Conservation (phyloP, 2,113 vertebrate species). For the Spea bombifrons region DNA sequence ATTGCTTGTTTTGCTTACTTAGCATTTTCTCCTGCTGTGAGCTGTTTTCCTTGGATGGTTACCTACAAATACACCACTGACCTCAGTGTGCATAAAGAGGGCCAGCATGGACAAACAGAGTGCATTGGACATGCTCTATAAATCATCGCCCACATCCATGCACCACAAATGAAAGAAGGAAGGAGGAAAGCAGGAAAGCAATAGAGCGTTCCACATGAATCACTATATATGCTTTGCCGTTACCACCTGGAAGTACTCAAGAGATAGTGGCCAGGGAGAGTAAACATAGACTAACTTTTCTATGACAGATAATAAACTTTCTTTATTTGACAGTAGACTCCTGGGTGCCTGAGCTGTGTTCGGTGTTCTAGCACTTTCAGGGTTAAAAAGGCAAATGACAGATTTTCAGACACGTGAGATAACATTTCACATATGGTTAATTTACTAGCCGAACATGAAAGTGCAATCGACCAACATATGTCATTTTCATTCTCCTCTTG, state of each 20-base stretch:
- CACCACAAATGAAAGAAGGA: conserved; percentile 60
- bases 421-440: too few relatives aligned
- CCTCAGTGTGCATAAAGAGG: conserved; percentile 56
- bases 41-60: conserved; percentile 69
- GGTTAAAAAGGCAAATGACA: too few relatives aligned
- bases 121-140: conserved; percentile 68
- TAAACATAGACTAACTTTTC: background rate
- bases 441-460: too few relatives aligned
- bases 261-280: background rate
- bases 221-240: conserved; percentile 62
- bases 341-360: too few relatives aligned
- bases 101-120: conserved; percentile 63
- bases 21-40: conserved; percentile 61
- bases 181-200: conserved; percentile 50
- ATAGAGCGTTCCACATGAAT: conserved; percentile 63
- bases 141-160: conserved; percentile 71
- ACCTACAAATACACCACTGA: conserved; percentile 62
- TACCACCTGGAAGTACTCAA: conserved; percentile 80
- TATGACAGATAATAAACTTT: too few relatives aligned
- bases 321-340: too few relatives aligned
- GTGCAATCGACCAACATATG: too few relatives aligned
- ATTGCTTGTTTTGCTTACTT: conserved; percentile 64
- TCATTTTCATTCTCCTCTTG: too few relatives aligned
- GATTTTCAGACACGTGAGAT: too few relatives aligned
- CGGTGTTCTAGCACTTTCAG: too few relatives aligned